Evolutionary conservation across 2,888 invertebrate genomes (phyloP).

Genomic region (Caenorhabditis sinica): DNA sequence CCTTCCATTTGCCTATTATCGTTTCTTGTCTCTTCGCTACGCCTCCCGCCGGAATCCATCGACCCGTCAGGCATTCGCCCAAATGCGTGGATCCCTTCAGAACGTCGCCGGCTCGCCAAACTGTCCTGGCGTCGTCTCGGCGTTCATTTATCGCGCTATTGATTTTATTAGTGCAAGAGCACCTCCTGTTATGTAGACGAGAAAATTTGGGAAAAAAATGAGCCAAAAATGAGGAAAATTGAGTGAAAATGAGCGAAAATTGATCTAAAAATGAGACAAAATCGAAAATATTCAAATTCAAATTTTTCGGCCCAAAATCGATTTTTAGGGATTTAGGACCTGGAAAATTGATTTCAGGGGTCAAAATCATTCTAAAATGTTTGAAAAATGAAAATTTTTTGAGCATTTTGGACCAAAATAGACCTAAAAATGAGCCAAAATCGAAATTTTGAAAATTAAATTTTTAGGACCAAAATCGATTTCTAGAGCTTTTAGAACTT

Average conservation of each 20-base stretch:
- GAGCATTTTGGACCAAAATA: too few relatives aligned
- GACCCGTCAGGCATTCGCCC: constrained; percentile 89
- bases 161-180: constrained; percentile 90
- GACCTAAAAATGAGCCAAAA: too few relatives aligned
- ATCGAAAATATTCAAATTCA: too few relatives aligned
- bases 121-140: constrained; percentile 88
- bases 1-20: constrained; percentile 97
- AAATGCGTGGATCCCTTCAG: constrained; percentile 90
- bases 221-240: not conserved
- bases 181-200: constrained; percentile 85
- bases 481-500: too few relatives aligned
- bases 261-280: too few relatives aligned
- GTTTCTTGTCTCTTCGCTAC: constrained; percentile 94
- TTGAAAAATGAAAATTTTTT: too few relatives aligned
- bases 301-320: too few relatives aligned
- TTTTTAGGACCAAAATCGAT: too few relatives aligned
- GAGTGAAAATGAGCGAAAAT: not conserved
- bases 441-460: too few relatives aligned
- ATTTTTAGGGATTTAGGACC: too few relatives aligned
- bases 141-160: constrained; percentile 87
- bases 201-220: not conserved
- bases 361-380: too few relatives aligned
- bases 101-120: constrained; percentile 88
- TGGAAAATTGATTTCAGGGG: too few relatives aligned
- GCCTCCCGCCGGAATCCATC: constrained; percentile 94